Evolutionary conservation across 2,888 invertebrate genomes (phyloP).

Genomic region (Agapetus fuscipes): DNA sequence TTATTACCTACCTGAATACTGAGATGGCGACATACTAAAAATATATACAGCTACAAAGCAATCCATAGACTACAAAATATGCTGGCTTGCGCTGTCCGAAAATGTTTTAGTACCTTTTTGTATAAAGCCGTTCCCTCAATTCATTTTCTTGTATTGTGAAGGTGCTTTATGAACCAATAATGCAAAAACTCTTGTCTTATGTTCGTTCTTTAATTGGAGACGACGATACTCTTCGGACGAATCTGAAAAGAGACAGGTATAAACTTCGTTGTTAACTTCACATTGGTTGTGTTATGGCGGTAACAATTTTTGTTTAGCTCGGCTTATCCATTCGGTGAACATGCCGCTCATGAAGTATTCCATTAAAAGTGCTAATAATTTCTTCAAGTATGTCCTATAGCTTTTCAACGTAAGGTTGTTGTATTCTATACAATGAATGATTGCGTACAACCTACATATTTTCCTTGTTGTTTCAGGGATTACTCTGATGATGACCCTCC

Average conservation of each 20-base stretch:
- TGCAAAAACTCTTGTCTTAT: slow-evolving; percentile 38
- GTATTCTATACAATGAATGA: neutral
- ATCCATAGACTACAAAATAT: too few species aligned
- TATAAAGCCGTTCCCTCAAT: too few species aligned
- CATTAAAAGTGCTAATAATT: slow-evolving; percentile 33
- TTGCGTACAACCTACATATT: neutral
- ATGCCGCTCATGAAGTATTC: slow-evolving; percentile 33
- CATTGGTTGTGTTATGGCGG: slow-evolving; percentile 38
- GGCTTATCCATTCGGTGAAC: slow-evolving; percentile 18
- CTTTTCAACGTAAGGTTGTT: neutral
- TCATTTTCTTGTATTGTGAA: too few species aligned
- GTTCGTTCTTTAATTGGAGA: slow-evolving; percentile 37
- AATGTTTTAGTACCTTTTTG: too few species aligned
- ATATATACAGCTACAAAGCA: too few species aligned
- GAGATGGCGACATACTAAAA: too few species aligned
- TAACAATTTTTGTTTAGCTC: slow-evolving; percentile 29
- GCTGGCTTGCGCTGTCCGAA: too few species aligned
- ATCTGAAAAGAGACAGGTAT: slow-evolving; percentile 45
- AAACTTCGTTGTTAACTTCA: slow-evolving; percentile 40
- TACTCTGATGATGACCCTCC: slow-evolving; percentile 37
- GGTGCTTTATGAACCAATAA: too few species aligned
- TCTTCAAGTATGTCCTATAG: slow-evolving; percentile 35
- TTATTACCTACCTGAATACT: too few species aligned
- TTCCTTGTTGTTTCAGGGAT: slow-evolving; percentile 29
- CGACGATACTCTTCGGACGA: slow-evolving; percentile 29